Percentiles rank a stretch among this genome's conserved stretches.
phyloP scores from a whole-genome alignment of 2,797 vertebrate genomes.

The Diglossa cyanea region DNA sequence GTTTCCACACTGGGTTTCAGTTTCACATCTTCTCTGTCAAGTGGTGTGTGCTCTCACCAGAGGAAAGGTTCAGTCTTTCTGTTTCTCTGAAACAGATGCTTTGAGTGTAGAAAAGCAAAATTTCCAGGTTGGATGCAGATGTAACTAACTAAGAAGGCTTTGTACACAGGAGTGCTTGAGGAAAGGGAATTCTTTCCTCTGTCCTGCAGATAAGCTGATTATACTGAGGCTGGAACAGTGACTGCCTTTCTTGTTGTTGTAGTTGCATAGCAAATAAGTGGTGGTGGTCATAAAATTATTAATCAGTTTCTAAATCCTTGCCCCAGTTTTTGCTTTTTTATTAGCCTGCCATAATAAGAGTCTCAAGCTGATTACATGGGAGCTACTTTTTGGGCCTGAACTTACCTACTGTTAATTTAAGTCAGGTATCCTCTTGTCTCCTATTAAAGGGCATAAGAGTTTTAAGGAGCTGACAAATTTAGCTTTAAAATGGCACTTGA shows the following conservation, averaged over 20 bases:
- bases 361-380: not conserved
- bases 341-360: not conserved
- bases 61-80: not conserved
- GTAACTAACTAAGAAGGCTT: not conserved
- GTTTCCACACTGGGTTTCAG: not conserved
- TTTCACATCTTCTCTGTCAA: not conserved
- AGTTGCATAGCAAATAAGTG: constrained; percentile 2
- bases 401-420: not conserved
- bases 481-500: not conserved
- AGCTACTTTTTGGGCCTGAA: not conserved
- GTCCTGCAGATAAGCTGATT: constrained; percentile 17
- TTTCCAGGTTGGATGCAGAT: not conserved
- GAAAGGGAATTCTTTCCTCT: not conserved
- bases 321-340: not conserved
- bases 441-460: not conserved
- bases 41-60: not conserved
- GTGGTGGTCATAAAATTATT: constrained; percentile 12
- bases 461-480: not conserved
- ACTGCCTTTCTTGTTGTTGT: constrained; percentile 2
- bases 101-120: not conserved
- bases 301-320: constrained; percentile 25
- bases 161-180: not conserved
- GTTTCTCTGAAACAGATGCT: not conserved
- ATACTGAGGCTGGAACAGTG: not conserved
- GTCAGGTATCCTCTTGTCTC: not conserved